Percentiles rank a stretch among this genome's conserved stretches.
Evolutionary conservation across 2,888 invertebrate genomes (phyloP).

Genomic region (Pachymerium ferrugineum): DNA sequence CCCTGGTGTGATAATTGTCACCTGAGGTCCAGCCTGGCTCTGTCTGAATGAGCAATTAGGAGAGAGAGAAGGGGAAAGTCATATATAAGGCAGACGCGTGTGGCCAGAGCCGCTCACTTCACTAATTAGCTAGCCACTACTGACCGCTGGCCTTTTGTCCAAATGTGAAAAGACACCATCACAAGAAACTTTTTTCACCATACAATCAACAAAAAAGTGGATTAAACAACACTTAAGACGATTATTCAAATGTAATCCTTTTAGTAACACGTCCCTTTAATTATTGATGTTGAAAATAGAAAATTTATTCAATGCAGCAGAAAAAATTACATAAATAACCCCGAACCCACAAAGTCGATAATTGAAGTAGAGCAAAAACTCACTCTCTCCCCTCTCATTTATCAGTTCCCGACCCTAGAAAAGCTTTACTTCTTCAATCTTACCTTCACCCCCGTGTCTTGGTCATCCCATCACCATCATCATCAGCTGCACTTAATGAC

Average conservation of each 20-base stretch:
- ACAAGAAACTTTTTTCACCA: no score
- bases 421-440: constrained; percentile 14
- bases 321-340: not conserved
- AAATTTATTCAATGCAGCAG: not conserved
- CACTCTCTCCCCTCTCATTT: not conserved
- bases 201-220: no score
- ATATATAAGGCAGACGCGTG: constrained; percentile 19
- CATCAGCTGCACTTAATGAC: constrained; percentile 22
- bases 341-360: not conserved
- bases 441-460: constrained; percentile 20
- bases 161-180: constrained; percentile 1
- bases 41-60: constrained; percentile 34
- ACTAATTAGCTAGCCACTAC: constrained; percentile 17
- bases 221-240: constrained; percentile 16
- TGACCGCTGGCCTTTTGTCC: constrained; percentile 23
- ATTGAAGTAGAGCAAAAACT: not conserved
- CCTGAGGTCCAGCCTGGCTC: constrained; percentile 34
- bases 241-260: constrained; percentile 15
- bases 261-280: constrained; percentile 21
- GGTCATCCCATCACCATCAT: constrained; percentile 24
- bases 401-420: not conserved
- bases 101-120: not conserved
- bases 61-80: not conserved
- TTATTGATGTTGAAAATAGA: not conserved
- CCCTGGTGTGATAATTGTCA: constrained; percentile 35